Evolutionary conservation across 2,797 vertebrate genomes (phyloP), one percentile per base, ranked within the genome.

Genomic region (Sebastes alutus): DNA sequence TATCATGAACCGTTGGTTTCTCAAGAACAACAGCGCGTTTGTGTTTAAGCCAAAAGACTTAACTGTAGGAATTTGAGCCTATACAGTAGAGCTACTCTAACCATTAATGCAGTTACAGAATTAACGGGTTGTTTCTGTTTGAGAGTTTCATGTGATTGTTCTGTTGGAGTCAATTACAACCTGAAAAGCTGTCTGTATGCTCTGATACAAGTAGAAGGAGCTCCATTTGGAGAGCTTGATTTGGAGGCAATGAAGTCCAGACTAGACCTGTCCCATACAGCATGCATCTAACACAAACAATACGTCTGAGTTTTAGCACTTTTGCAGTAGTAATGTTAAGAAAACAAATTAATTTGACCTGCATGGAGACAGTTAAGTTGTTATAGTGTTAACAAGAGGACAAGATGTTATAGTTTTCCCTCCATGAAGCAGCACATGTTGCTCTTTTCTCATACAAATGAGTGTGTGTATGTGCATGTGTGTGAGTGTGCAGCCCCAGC

Each of bases 41-140:
- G 87, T 92, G 68, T 75, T 49, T 18, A 73, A 87, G 79, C 83
- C 66, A 38, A 12, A 60, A 72, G 85, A 77, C 49, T 91, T 86
- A 88, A 85, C 82, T 64, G 72, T 16, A 84, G 91, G 93, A 94
- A 90, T 93, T 61, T 83, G 32, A 84, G 76, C 66, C 6, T 7
- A 58, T 77, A 68, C 67, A 62, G 71, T 11, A 12, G 35, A 63
- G 63, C 76, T 38, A 8, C 68, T 72, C 88, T 69, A 63, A 69
- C 32, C 30, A 67, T 23, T 59, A 62, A 82, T 76, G n/a, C 64
- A 69, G 54, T 62, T 55, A 61, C 71, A 78, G 76, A 86, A 82
- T 77, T 16, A 82, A 56, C 30, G 12, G 16, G 16, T 60, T 81
- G 75, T 61, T 65, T 86, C 49, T 69, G 38, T 60, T 20, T 7